Evolutionary conservation across 2,113 vertebrate genomes (phyloP), one percentile per base, ranked within the genome.

Genomic region (Phylloscopus whistleri): DNA sequence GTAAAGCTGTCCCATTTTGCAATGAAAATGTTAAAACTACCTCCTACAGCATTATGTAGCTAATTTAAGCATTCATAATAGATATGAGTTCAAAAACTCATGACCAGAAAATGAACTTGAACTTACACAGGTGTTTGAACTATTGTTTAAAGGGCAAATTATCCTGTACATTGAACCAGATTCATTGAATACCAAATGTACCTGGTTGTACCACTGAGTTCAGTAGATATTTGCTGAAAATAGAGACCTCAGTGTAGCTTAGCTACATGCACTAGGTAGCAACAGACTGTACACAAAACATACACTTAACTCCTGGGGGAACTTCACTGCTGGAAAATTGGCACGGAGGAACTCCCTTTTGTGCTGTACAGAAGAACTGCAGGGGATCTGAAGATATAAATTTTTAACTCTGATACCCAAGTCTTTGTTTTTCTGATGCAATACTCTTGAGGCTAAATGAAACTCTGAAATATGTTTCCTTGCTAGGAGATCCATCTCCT

Each of bases 231-330:
- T 67, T 86, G 55, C 73, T 78, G 84, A 70, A 74, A 96, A 81
- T 16, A 70, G 77, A 89, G 75, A 31, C 35, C 86, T 78, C 76
- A n/a, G 0, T n/a, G 83, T 87, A 92, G 77, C 86, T 94, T 92
- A 96, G 93, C 69, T 95, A 89, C 64, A 0, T 49, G 48, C 49
- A 19, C 60, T 70, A 89, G 39, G 76, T 68, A 95, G 83, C 86
- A 96, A 96, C 93, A 74, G 48, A n/a, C 52, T 81, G 62, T 92
- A 94, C 80, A 90, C 93, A 92, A 92, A 96, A 95, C 93, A 94
- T 28, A 41, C 39, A 31, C 77, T 92, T 59, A 52, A 78, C 39
- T 92, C 91, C 89, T 39, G 22, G 72, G 94, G 87, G 91, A 94
- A 59, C 39, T 41, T 78, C 60, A 13, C 44, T 74, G 80, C 73